These are phyloP conservation scores for Oreonectes daqikongensis DNA, from an alignment of 2,797 vertebrate species.

Conservation along the genomic window DNA sequence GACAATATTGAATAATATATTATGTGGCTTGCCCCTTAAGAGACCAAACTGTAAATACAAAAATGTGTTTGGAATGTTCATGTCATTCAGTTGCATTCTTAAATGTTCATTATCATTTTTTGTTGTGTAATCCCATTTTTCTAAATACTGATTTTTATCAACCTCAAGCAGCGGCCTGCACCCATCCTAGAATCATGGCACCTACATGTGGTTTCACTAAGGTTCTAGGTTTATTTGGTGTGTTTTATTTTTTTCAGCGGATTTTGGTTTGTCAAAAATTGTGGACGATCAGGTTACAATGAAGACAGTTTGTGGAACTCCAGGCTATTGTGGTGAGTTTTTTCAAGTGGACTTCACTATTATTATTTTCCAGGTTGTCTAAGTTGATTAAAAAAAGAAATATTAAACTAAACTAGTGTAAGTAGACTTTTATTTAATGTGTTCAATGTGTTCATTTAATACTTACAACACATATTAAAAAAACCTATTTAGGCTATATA, in stretches of 20 bases:
- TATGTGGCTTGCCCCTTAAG: too few relatives aligned
- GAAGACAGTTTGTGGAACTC: constrained; percentile 89
- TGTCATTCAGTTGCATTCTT: too few relatives aligned
- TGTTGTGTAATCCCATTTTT: too few relatives aligned
- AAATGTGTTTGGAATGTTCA: too few relatives aligned
- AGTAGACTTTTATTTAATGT: too few relatives aligned
- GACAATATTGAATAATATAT: neutral
- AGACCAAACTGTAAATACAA: too few relatives aligned
- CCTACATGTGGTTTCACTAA: neutral
- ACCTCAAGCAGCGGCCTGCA: neutral
- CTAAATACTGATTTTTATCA: too few relatives aligned
- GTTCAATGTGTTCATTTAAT: too few relatives aligned
- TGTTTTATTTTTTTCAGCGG: constrained; percentile 74
- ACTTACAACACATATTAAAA: too few relatives aligned
- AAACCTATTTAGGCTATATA: too few relatives aligned
- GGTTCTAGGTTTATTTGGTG: neutral
- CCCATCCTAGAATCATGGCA: neutral
- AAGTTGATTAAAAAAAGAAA: neutral
- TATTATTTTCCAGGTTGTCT: neutral
- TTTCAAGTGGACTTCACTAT: constrained; percentile 8
- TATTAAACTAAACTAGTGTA: too few relatives aligned
- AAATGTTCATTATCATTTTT: too few relatives aligned
- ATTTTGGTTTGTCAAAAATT: constrained; percentile 89
- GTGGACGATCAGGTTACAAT: constrained; percentile 87
- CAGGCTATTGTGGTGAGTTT: constrained; percentile 83